phyloP scores from a whole-genome alignment of 1,140 invertebrate species.

The Aphelenchoides besseyi region DNA sequence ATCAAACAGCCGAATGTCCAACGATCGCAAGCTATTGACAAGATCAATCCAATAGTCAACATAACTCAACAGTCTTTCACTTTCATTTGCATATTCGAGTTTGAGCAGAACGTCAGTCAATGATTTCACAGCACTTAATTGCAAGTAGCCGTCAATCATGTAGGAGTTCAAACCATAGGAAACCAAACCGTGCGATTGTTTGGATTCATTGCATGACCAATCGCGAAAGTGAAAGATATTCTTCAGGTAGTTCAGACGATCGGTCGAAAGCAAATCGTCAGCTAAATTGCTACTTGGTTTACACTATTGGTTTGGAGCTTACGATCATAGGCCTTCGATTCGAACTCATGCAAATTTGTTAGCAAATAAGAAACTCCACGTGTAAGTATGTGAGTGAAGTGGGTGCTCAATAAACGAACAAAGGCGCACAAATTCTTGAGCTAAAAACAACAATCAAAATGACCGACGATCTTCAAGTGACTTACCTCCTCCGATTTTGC shows the following conservation, averaged over 20 bases:
- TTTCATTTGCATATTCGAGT: neutral
- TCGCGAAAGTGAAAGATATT: neutral
- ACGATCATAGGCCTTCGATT: neutral
- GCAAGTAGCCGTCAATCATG: neutral
- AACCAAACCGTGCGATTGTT: neutral
- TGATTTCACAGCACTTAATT: neutral
- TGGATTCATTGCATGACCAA: neutral
- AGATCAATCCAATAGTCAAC: neutral
- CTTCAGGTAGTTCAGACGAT: neutral
- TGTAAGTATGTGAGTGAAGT: neutral
- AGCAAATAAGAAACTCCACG: neutral
- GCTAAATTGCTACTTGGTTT: neutral
- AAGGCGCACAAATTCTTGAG: neutral
- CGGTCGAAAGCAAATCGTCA: neutral
- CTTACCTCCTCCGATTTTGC: neutral
- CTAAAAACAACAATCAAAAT: constrained; percentile 2
- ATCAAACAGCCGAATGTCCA: neutral
- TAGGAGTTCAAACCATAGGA: neutral
- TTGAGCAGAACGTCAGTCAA: neutral
- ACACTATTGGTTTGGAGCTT: neutral
- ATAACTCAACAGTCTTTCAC: neutral
- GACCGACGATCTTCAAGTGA: neutral
- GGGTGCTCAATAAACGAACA: neutral
- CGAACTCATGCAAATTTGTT: neutral
- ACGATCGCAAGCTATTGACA: neutral